A percentile compares a stretch with the other conserved stretches of the same genome.
Conservation (phyloP, 1,140 invertebrate species). For the Wasmannia auropunctata region DNA sequence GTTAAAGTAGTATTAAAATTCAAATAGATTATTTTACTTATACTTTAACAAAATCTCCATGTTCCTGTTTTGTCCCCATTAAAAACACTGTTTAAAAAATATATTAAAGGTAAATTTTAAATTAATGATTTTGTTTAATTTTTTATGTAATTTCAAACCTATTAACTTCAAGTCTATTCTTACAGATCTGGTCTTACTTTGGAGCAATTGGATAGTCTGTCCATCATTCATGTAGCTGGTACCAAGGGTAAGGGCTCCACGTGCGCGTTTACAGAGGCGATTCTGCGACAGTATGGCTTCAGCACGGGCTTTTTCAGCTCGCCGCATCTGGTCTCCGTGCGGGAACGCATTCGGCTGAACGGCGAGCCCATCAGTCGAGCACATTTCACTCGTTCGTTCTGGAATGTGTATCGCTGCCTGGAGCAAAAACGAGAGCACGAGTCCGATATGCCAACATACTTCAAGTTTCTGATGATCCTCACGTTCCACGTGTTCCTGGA, state of each 20-base stretch:
- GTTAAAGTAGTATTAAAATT: too few species aligned
- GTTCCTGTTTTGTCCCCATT: neutral
- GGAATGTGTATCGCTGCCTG: constrained; percentile 91
- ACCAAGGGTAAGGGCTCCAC: constrained; percentile 99
- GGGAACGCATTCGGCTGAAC: constrained; percentile 97
- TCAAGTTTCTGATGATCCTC: constrained; percentile 97
- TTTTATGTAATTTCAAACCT: neutral
- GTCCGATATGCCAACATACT: constrained; percentile 96
- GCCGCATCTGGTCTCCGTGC: constrained; percentile 96
- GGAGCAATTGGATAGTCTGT: constrained; percentile 89
- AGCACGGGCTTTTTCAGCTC: constrained; percentile 98
- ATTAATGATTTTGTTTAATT: neutral
- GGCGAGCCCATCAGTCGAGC: constrained; percentile 91
- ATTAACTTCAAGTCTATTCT: constrained; percentile 21
- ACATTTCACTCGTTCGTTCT: constrained; percentile 93
- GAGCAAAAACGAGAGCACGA: constrained; percentile 85
- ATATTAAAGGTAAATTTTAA: neutral
- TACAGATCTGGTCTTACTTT: constrained; percentile 88
- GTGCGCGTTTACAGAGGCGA: constrained; percentile 96
- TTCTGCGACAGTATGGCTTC: constrained; percentile 93
- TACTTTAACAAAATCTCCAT: neutral
- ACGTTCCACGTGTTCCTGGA: constrained; percentile 95
- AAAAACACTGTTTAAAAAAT: neutral
- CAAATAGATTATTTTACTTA: constrained; percentile 19
- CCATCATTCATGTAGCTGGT: constrained; percentile 97